A percentile compares a stretch with the other conserved stretches of the same genome.
Evolutionary conservation across 1,140 invertebrate genomes (phyloP).

Genomic region (Psix sp.): DNA sequence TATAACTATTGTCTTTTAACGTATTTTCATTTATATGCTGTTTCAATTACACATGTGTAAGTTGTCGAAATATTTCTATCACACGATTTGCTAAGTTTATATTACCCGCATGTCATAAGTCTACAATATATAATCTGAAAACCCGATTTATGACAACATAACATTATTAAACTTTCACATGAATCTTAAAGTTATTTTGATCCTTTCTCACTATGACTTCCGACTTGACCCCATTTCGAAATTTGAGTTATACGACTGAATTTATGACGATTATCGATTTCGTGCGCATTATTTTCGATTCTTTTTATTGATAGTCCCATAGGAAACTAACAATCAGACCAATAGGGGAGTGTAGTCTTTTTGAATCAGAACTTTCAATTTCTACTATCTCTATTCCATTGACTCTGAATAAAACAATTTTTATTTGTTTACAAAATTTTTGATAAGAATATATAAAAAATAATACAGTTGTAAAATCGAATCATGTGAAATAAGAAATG

Average conservation of each 20-base stretch:
- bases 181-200: slow-evolving; percentile 7
- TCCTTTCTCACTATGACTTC: slow-evolving; percentile 13
- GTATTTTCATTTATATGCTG: slow-evolving; percentile 11
- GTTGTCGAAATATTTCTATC: neutral
- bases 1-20: no score
- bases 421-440: no score
- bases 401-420: no score
- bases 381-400: no score
- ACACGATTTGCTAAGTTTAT: slow-evolving; percentile 13
- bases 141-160: slow-evolving; percentile 21
- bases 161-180: slow-evolving; percentile 26
- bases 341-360: slow-evolving; percentile 1
- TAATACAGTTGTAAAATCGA: no score
- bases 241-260: slow-evolving; percentile 20
- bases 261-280: slow-evolving; percentile 21
- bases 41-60: slow-evolving; percentile 26
- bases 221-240: slow-evolving; percentile 16
- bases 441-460: no score
- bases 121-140: slow-evolving; percentile 12
- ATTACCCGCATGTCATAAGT: slow-evolving; percentile 1
- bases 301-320: slow-evolving; percentile 6
- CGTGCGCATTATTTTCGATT: slow-evolving; percentile 21
- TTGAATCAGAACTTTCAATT: no score
- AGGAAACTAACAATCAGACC: slow-evolving; percentile 7
- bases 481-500: no score